Evolutionary conservation across 2,888 invertebrate genomes (phyloP), one percentile per base, ranked within the genome.

Genomic region (Parelbella ahira): DNA sequence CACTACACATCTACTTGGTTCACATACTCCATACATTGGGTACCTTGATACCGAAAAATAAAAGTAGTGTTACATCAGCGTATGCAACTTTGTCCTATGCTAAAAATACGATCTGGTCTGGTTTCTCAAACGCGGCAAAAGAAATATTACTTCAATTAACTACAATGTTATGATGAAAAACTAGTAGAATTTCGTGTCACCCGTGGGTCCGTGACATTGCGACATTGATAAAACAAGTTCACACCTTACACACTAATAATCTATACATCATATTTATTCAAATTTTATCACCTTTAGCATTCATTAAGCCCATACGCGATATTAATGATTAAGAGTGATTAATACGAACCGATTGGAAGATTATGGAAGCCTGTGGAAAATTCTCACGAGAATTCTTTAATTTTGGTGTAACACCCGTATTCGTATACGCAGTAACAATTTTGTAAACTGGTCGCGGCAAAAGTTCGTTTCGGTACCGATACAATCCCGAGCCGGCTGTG

Each of bases 221-320:
- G 48, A 37, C 43, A 39, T 27, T 32, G 29, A 19, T 32, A 36
- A 42, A 42, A 48, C 41, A 37, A 32, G 44, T 49, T 44, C 39
- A 50, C 48, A 47, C 38, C 42, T 52, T 28, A 45, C 45, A 44
- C 45, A 43, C 38, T 28, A 24, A 42, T 47, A 43, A 36, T 48
- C 36, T 36, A 49, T 52, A 48, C 43, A 51, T 51, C 48, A 51
- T 48, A 45, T 48, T 45, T 45, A 54, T 54, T 52, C 44, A 54
- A 52, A 52, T 49, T 42, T 49, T 49, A 51, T 53, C 48, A 47
- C 51, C 48, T 47, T 47, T 49, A 39, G 46, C 45, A 42, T 48
- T 52, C 45, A 54, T 51, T 52, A 51, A 44, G 37, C 41, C 36
- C 36, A 45, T 44, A 37, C 39, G 46, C 37, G 43, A 49, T 45